Evolutionary conservation across 2,888 invertebrate genomes (phyloP).

Genomic region (Diplolepis rosae): DNA sequence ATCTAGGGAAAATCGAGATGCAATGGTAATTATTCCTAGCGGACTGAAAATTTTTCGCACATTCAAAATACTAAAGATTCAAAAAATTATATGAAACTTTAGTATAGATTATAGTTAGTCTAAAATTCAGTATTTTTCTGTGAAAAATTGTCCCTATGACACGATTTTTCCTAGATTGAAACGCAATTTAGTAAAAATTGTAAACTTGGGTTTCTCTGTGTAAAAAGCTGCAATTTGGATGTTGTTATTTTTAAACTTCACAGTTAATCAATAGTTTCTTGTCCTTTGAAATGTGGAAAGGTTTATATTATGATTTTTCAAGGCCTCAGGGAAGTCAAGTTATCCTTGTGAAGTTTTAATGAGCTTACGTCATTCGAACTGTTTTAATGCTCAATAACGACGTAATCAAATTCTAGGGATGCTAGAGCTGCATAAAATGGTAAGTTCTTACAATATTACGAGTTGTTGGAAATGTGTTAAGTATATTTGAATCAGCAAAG

Average conservation of each 20-base stretch:
- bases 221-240: background rate
- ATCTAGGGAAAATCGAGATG: no score
- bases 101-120: no score
- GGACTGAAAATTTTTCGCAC: no score
- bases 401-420: background rate
- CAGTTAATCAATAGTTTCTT: background rate
- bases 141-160: background rate
- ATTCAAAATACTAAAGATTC: no score
- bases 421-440: no score
- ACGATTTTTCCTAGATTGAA: background rate
- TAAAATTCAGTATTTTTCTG: no score
- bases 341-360: conserved; percentile 10
- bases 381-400: background rate
- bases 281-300: background rate
- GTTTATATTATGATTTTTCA: background rate
- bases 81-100: no score
- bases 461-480: background rate
- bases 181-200: background rate
- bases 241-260: background rate
- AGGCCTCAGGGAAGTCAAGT: background rate
- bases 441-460: background rate
- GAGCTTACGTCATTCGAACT: background rate
- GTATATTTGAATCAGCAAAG: background rate
- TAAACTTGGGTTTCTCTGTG: background rate
- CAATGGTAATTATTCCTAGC: no score